Percentiles rank a stretch among this genome's conserved stretches.
Conservation (phyloP, 2,888 invertebrate species). For the Latheticus oryzae region DNA sequence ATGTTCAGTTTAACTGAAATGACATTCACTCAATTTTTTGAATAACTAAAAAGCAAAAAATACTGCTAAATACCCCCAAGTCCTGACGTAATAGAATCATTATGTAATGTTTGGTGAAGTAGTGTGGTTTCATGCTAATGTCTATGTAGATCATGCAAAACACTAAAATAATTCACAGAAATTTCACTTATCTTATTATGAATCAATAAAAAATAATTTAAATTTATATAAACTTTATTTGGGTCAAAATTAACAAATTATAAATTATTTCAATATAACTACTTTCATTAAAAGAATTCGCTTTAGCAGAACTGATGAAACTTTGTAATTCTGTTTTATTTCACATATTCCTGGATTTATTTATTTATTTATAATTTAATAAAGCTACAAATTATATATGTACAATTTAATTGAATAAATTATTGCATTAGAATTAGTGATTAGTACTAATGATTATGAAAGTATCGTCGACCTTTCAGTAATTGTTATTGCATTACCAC, state of each 20-base stretch:
- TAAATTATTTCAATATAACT: not conserved
- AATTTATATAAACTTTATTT: no score
- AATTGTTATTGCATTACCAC: constrained; percentile 27
- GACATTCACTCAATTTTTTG: no score
- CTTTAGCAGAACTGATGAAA: no score
- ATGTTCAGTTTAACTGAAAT: no score
- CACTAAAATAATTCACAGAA: constrained; percentile 27
- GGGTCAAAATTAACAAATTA: not conserved
- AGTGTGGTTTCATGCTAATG: constrained; percentile 37
- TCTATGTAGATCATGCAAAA: constrained; percentile 34
- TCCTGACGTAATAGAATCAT: constrained; percentile 31
- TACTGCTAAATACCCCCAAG: constrained; percentile 24
- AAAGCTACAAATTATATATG: no score
- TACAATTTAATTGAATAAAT: constrained; percentile 23
- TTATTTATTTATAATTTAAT: no score
- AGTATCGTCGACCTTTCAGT: constrained; percentile 26
- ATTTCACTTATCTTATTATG: constrained; percentile 10
- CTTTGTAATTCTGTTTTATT: no score
- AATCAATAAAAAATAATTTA: no score
- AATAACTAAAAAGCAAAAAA: no score
- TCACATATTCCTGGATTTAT: no score
- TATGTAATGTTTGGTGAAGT: constrained; percentile 33
- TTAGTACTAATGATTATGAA: constrained; percentile 24
- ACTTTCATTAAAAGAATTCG: no score
- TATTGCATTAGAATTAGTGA: constrained; percentile 28